Percentiles rank a stretch among this genome's conserved stretches.
Evolutionary conservation across 2,888 invertebrate genomes (phyloP).

Genomic region (Andrena camellia): DNA sequence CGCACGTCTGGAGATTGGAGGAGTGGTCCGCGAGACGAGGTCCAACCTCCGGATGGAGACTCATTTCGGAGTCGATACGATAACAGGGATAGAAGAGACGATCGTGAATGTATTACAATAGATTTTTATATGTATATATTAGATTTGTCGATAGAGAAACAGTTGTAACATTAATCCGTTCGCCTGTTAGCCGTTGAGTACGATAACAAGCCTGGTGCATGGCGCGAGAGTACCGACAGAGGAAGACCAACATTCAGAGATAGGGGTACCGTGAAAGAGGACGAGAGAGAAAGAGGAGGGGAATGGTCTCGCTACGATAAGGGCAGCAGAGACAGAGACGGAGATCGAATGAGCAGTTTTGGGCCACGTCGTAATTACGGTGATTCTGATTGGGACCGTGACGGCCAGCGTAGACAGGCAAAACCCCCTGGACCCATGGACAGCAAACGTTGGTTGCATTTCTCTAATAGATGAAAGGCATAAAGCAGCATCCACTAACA

Average conservation of each 20-base stretch:
- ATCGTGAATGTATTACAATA: constrained; percentile 74
- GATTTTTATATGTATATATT: too few relatives aligned
- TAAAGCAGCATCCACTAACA: not conserved
- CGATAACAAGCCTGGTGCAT: constrained; percentile 81
- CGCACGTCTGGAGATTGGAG: constrained; percentile 92
- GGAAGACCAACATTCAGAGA: constrained; percentile 78
- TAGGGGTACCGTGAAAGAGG: constrained; percentile 71
- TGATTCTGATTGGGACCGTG: constrained; percentile 76
- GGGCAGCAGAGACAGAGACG: constrained; percentile 77
- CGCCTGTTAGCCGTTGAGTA: constrained; percentile 47
- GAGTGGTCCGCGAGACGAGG: constrained; percentile 88
- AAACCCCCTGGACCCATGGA: constrained; percentile 54
- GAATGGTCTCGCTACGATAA: constrained; percentile 73
- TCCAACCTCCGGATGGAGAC: constrained; percentile 83
- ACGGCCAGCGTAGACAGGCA: constrained; percentile 64
- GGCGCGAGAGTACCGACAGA: constrained; percentile 80
- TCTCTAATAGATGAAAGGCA: not conserved
- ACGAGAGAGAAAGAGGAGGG: constrained; percentile 77
- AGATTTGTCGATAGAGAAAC: not conserved
- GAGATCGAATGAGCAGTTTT: constrained; percentile 83
- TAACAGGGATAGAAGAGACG: constrained; percentile 80
- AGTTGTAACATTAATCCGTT: constrained; percentile 3
- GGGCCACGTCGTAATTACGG: constrained; percentile 81
- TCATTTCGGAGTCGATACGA: constrained; percentile 82
- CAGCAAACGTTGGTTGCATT: constrained; percentile 56